Percentiles rank a stretch among this genome's conserved stretches.
Evolutionary conservation across 2,797 vertebrate genomes (phyloP).

Genomic region (Coendou prehensilis): DNA sequence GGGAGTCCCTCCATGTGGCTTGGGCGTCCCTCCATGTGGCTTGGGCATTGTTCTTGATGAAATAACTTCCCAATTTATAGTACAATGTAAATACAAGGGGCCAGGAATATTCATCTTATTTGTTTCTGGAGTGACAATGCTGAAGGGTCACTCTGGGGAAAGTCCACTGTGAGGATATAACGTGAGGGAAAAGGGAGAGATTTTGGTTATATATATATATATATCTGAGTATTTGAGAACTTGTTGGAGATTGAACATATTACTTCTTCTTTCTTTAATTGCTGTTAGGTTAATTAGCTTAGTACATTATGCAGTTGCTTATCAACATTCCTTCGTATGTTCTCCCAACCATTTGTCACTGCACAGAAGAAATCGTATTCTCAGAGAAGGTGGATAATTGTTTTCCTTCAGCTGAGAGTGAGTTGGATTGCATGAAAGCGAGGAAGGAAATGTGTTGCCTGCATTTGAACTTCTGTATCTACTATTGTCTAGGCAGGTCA

Average conservation of each 20-base stretch:
- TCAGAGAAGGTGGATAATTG: neutral
- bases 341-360: neutral
- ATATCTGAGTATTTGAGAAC: neutral
- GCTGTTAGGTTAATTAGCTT: conserved; percentile 12
- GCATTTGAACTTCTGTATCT: neutral
- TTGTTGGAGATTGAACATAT: neutral
- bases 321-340: neutral
- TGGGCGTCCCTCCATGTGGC: neutral
- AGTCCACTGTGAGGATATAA: neutral
- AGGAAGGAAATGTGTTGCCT: neutral
- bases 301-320: neutral
- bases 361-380: neutral
- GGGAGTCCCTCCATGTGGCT: neutral
- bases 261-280: neutral
- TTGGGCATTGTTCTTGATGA: neutral
- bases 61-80: neutral
- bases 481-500: neutral
- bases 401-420: neutral
- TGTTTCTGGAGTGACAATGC: neutral
- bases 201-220: neutral
- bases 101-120: neutral
- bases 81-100: neutral
- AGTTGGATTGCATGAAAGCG: neutral
- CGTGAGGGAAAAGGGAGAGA: neutral
- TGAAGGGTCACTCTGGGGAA: neutral